Base-by-base conservation (phyloP, 2,113 vertebrate species). In the Natator depressus region DNA sequence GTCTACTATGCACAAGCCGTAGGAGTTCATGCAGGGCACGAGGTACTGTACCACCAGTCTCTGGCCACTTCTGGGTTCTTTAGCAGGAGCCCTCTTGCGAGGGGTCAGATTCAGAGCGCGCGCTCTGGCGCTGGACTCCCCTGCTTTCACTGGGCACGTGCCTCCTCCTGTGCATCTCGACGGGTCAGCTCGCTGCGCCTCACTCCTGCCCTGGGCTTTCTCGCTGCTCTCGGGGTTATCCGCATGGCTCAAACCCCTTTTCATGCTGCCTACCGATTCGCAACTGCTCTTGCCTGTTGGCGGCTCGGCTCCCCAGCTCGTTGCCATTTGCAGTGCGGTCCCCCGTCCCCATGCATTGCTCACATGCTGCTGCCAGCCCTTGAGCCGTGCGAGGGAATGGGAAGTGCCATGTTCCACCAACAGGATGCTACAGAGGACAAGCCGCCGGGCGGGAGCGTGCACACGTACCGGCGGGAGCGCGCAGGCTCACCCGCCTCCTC, bases 1-100 rank as follows among this genome's bases (percentile, higher is more conserved):
- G 79, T 98, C 97, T 47, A 98, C 95, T 22, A 97, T 95, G 86
- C 98, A 98, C 87, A 98, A 80, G 53, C 98, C 98, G 72, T 98
- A 97, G 1, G 96, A 92, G 79, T 96, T 96, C 96, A 98, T 96
- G 85, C 97, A 97, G 17, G 98, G 98, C 54, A 88, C 94, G 10
- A 97, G 85, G 49, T 98, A 97, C 19, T 96, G 97, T 38, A 90
- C 51, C 17, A 98, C 97, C 38, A 98, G 93, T 87, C 94, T 97
- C 82, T 97, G 94, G 25, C 93, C 84, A 87, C 84, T 95, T 47
- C 93, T 93, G 62, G 65, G 96, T 5, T 97, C 97, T 76, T 93
- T 96, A 10, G 53, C 82, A 8, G 53, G 86, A 16, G 90, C 50
- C 38, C 93, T 88, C 83, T 95, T 96, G 10, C 86, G 92, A 51